These are phyloP conservation scores for Martes martes DNA, from an alignment of 2,113 vertebrate species.

Conservation along the genomic window DNA sequence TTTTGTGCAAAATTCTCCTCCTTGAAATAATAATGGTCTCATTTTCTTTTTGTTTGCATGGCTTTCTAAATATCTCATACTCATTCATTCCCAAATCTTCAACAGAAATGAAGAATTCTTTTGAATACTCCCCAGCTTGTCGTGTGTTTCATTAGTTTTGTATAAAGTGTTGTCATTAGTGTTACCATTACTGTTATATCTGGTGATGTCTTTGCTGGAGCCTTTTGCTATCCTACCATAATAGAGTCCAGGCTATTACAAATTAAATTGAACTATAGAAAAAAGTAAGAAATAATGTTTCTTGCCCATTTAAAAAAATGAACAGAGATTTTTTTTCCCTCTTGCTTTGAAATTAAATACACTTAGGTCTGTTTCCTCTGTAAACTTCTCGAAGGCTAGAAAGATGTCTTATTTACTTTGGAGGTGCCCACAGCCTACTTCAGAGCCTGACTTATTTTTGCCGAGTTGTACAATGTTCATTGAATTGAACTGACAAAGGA, in stretches of 20 bases:
- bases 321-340: background rate
- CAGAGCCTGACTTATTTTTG: background rate
- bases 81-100: background rate
- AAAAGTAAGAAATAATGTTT: background rate
- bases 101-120: background rate
- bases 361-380: background rate
- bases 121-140: background rate
- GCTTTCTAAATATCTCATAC: background rate
- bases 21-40: background rate
- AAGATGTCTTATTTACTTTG: background rate
- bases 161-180: background rate
- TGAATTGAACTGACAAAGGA: background rate
- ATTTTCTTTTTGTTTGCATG: background rate
- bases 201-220: background rate
- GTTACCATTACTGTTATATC: too few relatives aligned
- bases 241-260: background rate
- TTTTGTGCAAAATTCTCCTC: background rate
- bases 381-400: background rate
- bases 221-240: background rate
- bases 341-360: background rate
- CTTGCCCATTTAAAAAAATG: background rate
- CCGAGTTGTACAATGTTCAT: background rate
- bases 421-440: background rate
- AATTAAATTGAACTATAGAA: background rate
- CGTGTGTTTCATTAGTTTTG: background rate